phyloP scores from a whole-genome alignment of 2,113 vertebrate genomes.

The Vulpes lagopus region DNA sequence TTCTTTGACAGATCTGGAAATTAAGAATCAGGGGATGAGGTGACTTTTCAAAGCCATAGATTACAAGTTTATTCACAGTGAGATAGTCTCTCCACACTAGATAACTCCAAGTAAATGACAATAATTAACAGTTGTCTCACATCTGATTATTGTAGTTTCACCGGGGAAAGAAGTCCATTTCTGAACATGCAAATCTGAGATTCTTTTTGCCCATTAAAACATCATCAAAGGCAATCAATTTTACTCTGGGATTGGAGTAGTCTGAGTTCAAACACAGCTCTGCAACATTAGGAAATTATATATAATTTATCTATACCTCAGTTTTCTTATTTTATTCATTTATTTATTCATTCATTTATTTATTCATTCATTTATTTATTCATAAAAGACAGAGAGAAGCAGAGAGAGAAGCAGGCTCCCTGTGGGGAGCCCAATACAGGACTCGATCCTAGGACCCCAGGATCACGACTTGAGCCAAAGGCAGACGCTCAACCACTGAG shows the following conservation, averaged over 20 bases:
- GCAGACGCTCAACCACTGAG: too few species aligned
- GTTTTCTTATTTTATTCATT: too few species aligned
- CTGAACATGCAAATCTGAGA: neutral
- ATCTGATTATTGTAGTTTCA: conserved; percentile 14
- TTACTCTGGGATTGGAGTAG: neutral
- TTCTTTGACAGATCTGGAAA: neutral
- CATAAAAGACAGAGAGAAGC: too few species aligned
- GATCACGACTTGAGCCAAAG: too few species aligned
- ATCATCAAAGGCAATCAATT: neutral
- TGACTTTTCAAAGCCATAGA: neutral
- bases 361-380: too few species aligned
- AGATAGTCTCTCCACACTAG: neutral
- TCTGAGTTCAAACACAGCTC: neutral
- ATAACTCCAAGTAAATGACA: neutral
- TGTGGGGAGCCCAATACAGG: too few species aligned
- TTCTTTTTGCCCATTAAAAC: neutral
- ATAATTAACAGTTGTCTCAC: neutral
- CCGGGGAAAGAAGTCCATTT: neutral
- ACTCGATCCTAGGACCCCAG: too few species aligned
- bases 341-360: too few species aligned
- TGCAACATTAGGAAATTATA: neutral
- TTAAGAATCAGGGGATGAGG: neutral
- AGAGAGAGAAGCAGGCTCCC: too few species aligned
- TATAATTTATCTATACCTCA: conserved; percentile 1
- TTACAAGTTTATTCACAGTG: neutral